A percentile compares a stretch with the other conserved stretches of the same genome.
phyloP scores from a whole-genome alignment of 2,113 vertebrate species.

The Chaetodon auriga region DNA sequence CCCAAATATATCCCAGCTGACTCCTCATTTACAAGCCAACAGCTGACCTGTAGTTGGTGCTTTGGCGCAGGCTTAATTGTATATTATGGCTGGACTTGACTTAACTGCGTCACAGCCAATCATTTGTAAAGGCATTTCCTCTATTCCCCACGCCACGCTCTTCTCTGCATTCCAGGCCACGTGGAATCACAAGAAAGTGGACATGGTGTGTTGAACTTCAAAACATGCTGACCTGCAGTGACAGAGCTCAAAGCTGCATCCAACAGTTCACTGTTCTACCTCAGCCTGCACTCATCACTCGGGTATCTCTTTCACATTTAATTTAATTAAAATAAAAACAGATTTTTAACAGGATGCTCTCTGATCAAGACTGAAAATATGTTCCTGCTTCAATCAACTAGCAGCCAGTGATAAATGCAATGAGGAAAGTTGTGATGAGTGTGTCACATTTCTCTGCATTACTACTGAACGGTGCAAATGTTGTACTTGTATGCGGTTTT shows the following conservation, averaged over 20 bases:
- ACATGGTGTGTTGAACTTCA: not conserved
- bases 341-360: not conserved
- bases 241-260: not conserved
- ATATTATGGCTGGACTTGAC: not conserved
- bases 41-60: conserved; percentile 25
- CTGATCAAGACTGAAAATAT: not conserved
- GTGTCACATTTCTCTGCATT: no score
- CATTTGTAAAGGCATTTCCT: conserved; percentile 4
- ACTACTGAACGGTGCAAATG: no score
- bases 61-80: conserved; percentile 14
- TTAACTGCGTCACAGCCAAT: not conserved
- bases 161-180: not conserved
- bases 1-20: not conserved
- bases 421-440: not conserved
- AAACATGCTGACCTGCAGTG: not conserved
- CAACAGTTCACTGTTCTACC: not conserved
- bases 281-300: not conserved
- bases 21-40: conserved; percentile 10
- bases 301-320: not conserved
- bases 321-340: not conserved
- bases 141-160: not conserved
- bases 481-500: no score
- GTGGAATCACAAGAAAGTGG: not conserved
- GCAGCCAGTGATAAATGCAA: not conserved
- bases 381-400: no score